A percentile compares a stretch with the other conserved stretches of the same genome.
These are phyloP conservation scores for Phaethon lepturus DNA, from an alignment of 2,113 vertebrate species.

Conservation along the genomic window DNA sequence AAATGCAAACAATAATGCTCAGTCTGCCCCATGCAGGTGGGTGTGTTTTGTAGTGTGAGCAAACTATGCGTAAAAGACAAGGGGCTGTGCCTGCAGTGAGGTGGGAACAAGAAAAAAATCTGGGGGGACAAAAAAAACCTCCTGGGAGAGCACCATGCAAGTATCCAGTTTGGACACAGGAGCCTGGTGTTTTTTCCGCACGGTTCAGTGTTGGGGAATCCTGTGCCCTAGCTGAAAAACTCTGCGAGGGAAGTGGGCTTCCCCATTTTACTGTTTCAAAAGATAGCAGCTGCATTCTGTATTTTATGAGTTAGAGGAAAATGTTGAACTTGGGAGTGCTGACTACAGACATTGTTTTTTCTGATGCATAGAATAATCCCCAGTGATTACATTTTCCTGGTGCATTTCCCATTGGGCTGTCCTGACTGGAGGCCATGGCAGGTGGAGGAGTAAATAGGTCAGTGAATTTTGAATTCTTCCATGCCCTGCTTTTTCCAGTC, in stretches of 20 bases:
- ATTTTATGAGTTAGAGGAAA: slow-evolving; percentile 13
- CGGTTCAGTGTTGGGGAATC: background rate
- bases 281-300: background rate
- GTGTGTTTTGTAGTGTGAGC: background rate
- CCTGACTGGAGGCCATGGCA: background rate
- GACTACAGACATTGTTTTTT: background rate
- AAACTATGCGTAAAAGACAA: background rate
- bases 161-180: background rate
- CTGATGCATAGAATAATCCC: slow-evolving; percentile 17
- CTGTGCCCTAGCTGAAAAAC: background rate
- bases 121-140: background rate
- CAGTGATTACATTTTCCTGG: slow-evolving; percentile 32
- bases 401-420: slow-evolving; percentile 4
- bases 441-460: slow-evolving; percentile 26
- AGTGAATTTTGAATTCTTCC: slow-evolving; percentile 23
- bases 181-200: rapidly evolving
- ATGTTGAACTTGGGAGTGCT: background rate
- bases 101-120: background rate
- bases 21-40: background rate
- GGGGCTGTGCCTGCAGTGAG: background rate
- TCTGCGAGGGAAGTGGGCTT: background rate
- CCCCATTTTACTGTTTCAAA: background rate
- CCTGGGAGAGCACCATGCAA: rapidly evolving
- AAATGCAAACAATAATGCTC: background rate
- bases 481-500: background rate